Evolutionary conservation across 2,888 invertebrate genomes (phyloP).

Genomic region (Zaprionus bogoriensis): DNA sequence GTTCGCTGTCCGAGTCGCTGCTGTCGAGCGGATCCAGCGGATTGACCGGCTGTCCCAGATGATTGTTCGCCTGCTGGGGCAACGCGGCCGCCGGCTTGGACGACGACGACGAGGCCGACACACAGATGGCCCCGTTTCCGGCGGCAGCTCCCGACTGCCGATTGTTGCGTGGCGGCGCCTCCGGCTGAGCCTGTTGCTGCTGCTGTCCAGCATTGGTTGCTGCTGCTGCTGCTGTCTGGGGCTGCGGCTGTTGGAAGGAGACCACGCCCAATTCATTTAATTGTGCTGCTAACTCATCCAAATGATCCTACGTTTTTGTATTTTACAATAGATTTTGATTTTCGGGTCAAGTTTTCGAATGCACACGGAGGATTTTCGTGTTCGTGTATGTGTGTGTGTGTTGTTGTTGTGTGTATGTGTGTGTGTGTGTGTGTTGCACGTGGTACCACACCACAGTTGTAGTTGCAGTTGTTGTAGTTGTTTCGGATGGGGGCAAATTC

Average conservation of each 20-base stretch:
- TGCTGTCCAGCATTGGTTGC: conserved; percentile 31
- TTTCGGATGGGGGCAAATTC: conserved; percentile 44
- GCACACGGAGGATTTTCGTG: conserved; percentile 64
- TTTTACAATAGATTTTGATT: conserved; percentile 59
- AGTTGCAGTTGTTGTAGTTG: conserved; percentile 51
- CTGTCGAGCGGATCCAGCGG: conserved; percentile 87
- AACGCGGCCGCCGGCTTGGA: conserved; percentile 81
- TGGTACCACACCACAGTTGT: conserved; percentile 55
- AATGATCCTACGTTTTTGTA: conserved; percentile 87
- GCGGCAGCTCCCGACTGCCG: conserved; percentile 80
- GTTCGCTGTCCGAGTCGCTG: conserved; percentile 92
- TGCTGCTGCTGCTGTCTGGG: conserved; percentile 74
- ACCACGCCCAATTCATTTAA: conserved; percentile 95
- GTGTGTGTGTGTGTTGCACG: conserved; percentile 55
- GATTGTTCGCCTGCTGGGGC: conserved; percentile 82
- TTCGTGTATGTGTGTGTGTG: conserved; percentile 41
- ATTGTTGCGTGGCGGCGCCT: conserved; percentile 88
- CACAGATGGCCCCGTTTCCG: conserved; percentile 66
- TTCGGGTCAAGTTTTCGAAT: conserved; percentile 49
- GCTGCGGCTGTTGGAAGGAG: conserved; percentile 84
- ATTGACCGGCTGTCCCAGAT: conserved; percentile 83
- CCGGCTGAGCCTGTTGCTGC: conserved; percentile 85
- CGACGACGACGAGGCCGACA: conserved; percentile 66
- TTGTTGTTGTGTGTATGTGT: conserved; percentile 39
- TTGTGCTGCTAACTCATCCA: conserved; percentile 98